Evolutionary conservation across 53 echinoderm and acorn worm genomes (phyloP), one percentile per base, ranked within the genome.

Genomic region (Holothuria scabra): DNA sequence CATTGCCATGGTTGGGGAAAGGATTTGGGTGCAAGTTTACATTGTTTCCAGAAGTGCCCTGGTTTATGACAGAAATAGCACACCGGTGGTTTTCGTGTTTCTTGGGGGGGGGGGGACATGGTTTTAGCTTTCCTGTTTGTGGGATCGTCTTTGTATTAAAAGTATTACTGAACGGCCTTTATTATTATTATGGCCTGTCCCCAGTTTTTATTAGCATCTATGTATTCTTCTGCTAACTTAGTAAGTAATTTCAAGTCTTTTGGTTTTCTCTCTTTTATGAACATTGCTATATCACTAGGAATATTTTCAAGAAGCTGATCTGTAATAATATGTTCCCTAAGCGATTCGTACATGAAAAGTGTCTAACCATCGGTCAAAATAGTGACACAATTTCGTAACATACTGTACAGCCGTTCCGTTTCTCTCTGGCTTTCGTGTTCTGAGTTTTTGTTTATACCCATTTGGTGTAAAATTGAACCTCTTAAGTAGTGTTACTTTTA

Each of bases 361-460:
- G 2, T 82, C 71, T 22, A 87, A 29, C 83, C 88, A 87, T 58
- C 88, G 48, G 16, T 44, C 61, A 8, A 87, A 46, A 37, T 87
- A 83, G 4, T 87, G 82, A 2, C n/a, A 19, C 7, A 87, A 48
- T 19, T 70, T 41, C 2, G 76, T 64, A 2, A 74, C 48, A 63
- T 28, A 88, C 30, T 83, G 74, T 8, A 48, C 0, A 8, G 84
- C 62, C 1, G 84, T 84, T 33, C 65, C 84, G 23, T 69, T 49
- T 1, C 3, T 1, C 3, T 88, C 88, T 49, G 83, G 88, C 26
- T 74, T 63, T 26, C 75, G 30, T 12, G 55, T 4, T 32, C 28
- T 88, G 28, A 88, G 84, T 48, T 75, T 88, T 4, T 11, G 58
- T 10, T 38, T 44, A 32, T 68, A 84, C 18, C 88, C 88, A 12